These are phyloP conservation scores for Anthopleura xanthogrammica DNA, from an alignment of 92 coral and sea anemone genomes.

Conservation along the genomic window DNA sequence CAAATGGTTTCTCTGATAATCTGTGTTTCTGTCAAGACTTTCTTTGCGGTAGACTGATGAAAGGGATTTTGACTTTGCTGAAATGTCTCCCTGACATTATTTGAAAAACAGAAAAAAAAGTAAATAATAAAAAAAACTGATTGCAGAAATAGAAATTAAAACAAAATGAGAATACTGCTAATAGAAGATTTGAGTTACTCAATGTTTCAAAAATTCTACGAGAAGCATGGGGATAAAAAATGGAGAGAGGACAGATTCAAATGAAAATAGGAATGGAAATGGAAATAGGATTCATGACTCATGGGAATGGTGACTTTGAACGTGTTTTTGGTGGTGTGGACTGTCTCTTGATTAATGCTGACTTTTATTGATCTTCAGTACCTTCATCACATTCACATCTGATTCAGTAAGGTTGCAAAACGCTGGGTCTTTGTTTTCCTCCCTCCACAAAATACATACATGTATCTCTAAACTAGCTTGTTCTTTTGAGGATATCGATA, in stretches of 20 bases:
- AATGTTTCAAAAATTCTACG: not conserved
- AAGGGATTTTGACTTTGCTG: constrained; percentile 66
- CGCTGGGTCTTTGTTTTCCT: too few relatives aligned
- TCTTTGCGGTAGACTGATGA: constrained; percentile 37
- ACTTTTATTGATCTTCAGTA: too few relatives aligned
- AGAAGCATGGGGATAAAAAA: not conserved
- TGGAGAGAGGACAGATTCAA: not conserved
- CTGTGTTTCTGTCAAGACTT: constrained; percentile 76
- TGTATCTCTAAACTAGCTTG: too few relatives aligned
- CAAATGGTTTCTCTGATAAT: constrained; percentile 89
- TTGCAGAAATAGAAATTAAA: not conserved
- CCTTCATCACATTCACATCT: not conserved
- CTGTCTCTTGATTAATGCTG: too few relatives aligned
- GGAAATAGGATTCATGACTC: not conserved
- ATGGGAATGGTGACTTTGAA: too few relatives aligned
- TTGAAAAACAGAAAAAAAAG: not conserved
- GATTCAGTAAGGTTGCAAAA: not conserved
- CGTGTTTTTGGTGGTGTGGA: too few relatives aligned
- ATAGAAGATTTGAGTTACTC: too few relatives aligned
- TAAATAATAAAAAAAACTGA: not conserved
- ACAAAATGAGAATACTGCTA: not conserved
- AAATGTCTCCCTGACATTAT: constrained; percentile 54
- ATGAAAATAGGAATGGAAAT: not conserved
- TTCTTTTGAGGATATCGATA: not conserved
- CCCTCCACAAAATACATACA: too few relatives aligned